Evolutionary conservation across 2,888 invertebrate species (phyloP).

Genomic region (Andrena hattorfiana): DNA sequence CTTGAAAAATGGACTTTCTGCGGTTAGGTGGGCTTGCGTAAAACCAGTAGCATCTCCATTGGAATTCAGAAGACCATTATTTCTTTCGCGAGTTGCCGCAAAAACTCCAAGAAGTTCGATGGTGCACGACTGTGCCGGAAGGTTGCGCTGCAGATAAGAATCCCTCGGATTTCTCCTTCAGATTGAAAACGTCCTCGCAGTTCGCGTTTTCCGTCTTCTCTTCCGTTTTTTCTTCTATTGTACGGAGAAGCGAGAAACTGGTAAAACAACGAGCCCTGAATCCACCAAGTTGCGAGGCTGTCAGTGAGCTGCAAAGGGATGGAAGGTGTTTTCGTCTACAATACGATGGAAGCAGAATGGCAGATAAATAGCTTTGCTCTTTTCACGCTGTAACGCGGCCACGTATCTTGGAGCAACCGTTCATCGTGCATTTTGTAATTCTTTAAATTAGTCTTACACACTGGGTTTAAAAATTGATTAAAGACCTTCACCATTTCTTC

Average conservation of each 20-base stretch:
- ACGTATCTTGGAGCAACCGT: not conserved
- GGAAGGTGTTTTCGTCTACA: not conserved
- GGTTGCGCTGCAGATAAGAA: slow-evolving; percentile 41
- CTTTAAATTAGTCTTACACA: not conserved
- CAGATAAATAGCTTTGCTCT: not conserved
- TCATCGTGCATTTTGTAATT: not conserved
- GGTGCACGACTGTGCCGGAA: slow-evolving; percentile 19
- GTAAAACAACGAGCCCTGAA: not conserved
- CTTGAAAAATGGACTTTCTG: too few species aligned
- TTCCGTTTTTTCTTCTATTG: not conserved
- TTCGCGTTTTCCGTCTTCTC: slow-evolving; percentile 5
- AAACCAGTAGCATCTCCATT: slow-evolving; percentile 39
- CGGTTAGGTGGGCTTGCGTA: not conserved
- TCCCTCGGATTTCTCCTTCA: slow-evolving; percentile 37
- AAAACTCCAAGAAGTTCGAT: slow-evolving; percentile 55
- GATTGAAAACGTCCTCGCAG: slow-evolving; percentile 44
- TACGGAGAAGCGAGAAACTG: not conserved
- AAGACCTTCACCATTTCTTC: too few species aligned
- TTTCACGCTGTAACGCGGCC: not conserved
- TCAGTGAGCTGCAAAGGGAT: slow-evolving; percentile 15
- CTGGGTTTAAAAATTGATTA: not conserved
- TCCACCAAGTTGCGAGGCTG: slow-evolving; percentile 10
- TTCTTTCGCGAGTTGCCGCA: slow-evolving; percentile 33
- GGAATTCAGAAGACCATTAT: slow-evolving; percentile 47
- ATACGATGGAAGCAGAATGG: slow-evolving; percentile 3